Percentiles rank a stretch among this genome's conserved stretches.
phyloP scores from a whole-genome alignment of 2,797 vertebrate genomes.

The Pseudocheirus occidentalis region DNA sequence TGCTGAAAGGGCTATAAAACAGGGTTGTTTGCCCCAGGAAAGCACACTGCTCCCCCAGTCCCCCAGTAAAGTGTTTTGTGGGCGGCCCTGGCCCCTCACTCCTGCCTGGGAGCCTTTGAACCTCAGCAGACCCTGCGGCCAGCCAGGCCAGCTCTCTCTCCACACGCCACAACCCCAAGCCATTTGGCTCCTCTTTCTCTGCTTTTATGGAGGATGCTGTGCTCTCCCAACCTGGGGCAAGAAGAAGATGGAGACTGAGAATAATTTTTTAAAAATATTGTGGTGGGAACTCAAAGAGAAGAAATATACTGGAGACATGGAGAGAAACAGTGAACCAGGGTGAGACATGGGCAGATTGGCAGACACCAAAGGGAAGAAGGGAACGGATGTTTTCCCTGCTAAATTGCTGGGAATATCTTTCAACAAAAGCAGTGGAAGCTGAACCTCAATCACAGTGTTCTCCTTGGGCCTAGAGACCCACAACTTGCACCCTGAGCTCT shows the following conservation, averaged over 20 bases:
- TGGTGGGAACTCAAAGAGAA: neutral
- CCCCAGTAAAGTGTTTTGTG: neutral
- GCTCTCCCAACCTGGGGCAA: neutral
- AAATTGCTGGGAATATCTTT: neutral
- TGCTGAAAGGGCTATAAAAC: constrained; percentile 70
- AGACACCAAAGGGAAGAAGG: neutral
- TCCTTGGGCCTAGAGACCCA: neutral
- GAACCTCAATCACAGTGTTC: neutral
- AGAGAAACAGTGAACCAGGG: constrained; percentile 7
- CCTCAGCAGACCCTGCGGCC: constrained; percentile 45
- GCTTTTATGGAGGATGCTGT: constrained; percentile 34
- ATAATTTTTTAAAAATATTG: neutral
- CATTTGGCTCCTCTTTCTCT: constrained; percentile 64
- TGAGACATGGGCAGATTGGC: constrained; percentile 26
- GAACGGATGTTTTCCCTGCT: neutral
- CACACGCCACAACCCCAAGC: neutral
- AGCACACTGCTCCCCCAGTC: neutral
- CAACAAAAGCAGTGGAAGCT: neutral
- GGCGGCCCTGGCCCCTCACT: neutral
- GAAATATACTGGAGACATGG: neutral
- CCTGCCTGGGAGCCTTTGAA: constrained; percentile 66
- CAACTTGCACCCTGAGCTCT: neutral
- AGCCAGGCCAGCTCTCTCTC: neutral
- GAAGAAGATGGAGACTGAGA: neutral
- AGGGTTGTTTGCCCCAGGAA: constrained; percentile 39